phyloP scores from a whole-genome alignment of 2,888 invertebrate genomes.

The Melanargia galathea region DNA sequence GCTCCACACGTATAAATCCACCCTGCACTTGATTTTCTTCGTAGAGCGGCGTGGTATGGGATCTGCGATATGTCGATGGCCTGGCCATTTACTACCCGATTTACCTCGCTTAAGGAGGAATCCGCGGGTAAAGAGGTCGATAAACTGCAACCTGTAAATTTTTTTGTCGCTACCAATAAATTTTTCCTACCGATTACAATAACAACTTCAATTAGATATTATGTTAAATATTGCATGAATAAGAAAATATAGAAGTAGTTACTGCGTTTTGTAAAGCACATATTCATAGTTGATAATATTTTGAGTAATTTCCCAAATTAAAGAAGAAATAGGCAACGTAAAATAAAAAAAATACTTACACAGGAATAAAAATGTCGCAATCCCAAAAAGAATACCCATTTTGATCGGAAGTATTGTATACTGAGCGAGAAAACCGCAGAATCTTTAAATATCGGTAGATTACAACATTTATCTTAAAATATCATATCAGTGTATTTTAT shows the following conservation, averaged over 20 bases:
- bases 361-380: conserved; percentile 28
- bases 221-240: too few relatives aligned
- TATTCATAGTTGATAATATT: too few relatives aligned
- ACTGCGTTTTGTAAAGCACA: too few relatives aligned
- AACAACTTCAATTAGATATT: background rate
- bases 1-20: conserved; percentile 73
- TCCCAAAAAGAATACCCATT: conserved; percentile 28
- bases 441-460: conserved; percentile 24
- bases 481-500: conserved; percentile 3
- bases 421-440: conserved; percentile 21
- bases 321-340: background rate
- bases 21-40: conserved; percentile 49
- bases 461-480: conserved; percentile 27
- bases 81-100: conserved; percentile 73
- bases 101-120: conserved; percentile 40
- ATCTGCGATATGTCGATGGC: conserved; percentile 65
- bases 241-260: too few relatives aligned
- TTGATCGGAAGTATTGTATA: conserved; percentile 19
- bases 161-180: background rate
- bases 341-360: conserved; percentile 25
- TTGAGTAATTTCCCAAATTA: too few relatives aligned
- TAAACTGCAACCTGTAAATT: conserved; percentile 19
- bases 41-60: conserved; percentile 70
- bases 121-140: conserved; percentile 21
- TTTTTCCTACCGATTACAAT: background rate